Conservation (phyloP, 2,888 invertebrate genomes). For the Platerodrilus igneus region DNA sequence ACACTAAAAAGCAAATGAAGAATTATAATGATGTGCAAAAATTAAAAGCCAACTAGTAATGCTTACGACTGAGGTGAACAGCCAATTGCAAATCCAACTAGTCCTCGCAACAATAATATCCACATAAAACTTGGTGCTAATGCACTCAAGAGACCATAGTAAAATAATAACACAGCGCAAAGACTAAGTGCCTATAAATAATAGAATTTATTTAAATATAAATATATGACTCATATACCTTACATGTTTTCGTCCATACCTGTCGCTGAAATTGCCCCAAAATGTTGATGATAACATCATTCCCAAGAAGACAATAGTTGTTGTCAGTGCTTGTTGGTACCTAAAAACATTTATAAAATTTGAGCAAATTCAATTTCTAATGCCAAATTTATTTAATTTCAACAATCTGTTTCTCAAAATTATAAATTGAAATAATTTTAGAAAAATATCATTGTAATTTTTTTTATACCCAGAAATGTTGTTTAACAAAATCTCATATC, state of each 20-base stretch:
- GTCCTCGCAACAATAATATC: conserved; percentile 82
- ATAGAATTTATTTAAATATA: conserved; percentile 12
- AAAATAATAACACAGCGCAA: conserved; percentile 85
- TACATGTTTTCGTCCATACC: conserved; percentile 84
- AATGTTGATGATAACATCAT: conserved; percentile 97
- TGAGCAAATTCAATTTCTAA: conserved; percentile 20
- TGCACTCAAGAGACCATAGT: conserved; percentile 86
- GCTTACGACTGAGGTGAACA: conserved; percentile 96
- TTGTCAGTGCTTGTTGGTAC: conserved; percentile 88
- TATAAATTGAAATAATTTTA: no score
- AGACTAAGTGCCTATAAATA: conserved; percentile 73
- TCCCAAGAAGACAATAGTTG: conserved; percentile 89
- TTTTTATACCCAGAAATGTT: no score
- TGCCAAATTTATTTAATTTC: conserved; percentile 1
- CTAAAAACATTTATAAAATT: no score
- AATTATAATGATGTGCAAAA: conserved; percentile 16
- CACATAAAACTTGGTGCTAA: conserved; percentile 88
- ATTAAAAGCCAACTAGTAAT: conserved; percentile 10
- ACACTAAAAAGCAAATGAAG: conserved; percentile 60
- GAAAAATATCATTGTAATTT: no score
- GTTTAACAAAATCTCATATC: no score
- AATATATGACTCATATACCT: conserved; percentile 33
- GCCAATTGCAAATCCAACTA: conserved; percentile 94
- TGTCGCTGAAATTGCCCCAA: conserved; percentile 93
- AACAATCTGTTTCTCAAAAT: no score